Percentiles rank a stretch among this genome's conserved stretches.
These are phyloP conservation scores for Malaclemys terrapin DNA, from an alignment of 2,113 vertebrate species.

Conservation along the genomic window DNA sequence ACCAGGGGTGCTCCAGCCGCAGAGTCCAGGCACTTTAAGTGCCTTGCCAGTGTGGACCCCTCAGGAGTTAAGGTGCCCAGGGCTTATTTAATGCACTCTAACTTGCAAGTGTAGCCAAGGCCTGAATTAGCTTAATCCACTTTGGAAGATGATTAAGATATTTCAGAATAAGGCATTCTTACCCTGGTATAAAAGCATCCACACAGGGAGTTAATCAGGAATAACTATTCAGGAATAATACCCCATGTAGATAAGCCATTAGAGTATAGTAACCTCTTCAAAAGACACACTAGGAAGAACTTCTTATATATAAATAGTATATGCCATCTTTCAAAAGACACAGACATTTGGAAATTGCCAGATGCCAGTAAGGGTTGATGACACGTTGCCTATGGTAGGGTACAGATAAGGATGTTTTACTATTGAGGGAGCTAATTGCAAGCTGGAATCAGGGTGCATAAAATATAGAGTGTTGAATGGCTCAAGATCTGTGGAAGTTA, in stretches of 20 bases:
- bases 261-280: neutral
- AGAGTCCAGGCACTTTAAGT: too few species aligned
- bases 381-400: neutral
- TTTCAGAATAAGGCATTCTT: neutral
- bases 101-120: too few species aligned
- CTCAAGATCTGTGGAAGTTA: neutral
- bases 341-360: neutral
- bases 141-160: neutral
- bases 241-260: neutral
- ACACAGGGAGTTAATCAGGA: neutral
- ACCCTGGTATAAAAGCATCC: neutral
- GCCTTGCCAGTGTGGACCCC: too few species aligned
- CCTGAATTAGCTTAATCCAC: neutral
- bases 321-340: neutral
- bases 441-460: neutral
- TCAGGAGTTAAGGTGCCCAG: too few species aligned
- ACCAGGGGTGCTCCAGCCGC: too few species aligned
- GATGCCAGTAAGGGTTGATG: neutral
- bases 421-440: neutral
- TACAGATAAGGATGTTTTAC: neutral
- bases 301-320: neutral
- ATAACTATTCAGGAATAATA: neutral
- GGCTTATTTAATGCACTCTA: too few species aligned
- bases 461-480: neutral
- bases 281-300: neutral